Conservation (phyloP, 2,888 invertebrate species). For the Hypomecis punctinalis region DNA sequence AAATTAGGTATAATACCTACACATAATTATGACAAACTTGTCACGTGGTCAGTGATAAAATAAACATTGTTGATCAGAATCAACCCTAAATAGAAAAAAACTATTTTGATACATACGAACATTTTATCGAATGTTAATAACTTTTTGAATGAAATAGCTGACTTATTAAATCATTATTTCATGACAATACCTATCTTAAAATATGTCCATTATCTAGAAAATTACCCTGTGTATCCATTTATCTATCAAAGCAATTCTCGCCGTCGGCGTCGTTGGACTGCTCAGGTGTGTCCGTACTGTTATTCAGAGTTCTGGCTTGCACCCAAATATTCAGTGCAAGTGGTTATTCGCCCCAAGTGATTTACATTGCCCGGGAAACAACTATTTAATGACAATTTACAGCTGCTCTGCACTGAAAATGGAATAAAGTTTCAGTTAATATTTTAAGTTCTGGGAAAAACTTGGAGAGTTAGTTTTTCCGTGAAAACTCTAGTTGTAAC, state of each 20-base stretch:
- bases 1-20: no score
- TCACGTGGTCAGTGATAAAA: no score
- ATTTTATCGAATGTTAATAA: no score
- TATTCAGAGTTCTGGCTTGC: slow-evolving; percentile 61
- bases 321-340: slow-evolving; percentile 59
- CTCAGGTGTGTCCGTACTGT: slow-evolving; percentile 21
- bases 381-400: slow-evolving; percentile 56
- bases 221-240: no score
- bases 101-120: no score
- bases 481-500: not conserved
- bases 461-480: not conserved
- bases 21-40: no score
- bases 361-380: slow-evolving; percentile 60
- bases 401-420: slow-evolving; percentile 38
- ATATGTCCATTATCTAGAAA: no score
- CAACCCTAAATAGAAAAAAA: no score
- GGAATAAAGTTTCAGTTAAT: slow-evolving; percentile 33
- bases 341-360: slow-evolving; percentile 50
- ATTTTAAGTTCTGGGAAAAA: slow-evolving; percentile 17
- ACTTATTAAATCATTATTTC: no score
- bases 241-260: not conserved
- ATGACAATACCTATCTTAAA: no score
- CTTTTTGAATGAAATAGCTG: no score
- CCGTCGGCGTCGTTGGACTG: slow-evolving; percentile 2
- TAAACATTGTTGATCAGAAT: no score